These are phyloP conservation scores for Andrena trimmerana DNA, from an alignment of 2,888 invertebrate genomes.

Conservation along the genomic window DNA sequence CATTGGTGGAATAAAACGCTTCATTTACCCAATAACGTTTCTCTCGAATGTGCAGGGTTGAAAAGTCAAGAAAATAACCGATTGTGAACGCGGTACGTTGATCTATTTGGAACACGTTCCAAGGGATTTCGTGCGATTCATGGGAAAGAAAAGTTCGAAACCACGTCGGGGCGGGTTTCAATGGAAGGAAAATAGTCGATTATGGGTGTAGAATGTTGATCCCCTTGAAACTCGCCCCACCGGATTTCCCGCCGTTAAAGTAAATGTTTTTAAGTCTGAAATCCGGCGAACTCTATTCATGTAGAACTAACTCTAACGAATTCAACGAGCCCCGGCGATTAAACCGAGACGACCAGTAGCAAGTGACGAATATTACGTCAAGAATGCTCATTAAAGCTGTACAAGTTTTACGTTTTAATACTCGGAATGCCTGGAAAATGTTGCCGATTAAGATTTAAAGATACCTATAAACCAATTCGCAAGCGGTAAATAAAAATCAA, in stretches of 20 bases:
- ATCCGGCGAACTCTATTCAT: constrained; percentile 18
- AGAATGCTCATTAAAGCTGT: background rate
- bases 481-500: background rate
- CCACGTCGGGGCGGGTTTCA: constrained; percentile 32
- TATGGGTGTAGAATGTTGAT: constrained; percentile 48
- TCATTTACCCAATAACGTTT: background rate
- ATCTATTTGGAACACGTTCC: constrained; percentile 41
- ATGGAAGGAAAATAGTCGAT: constrained; percentile 52
- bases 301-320: constrained; percentile 7
- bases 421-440: background rate
- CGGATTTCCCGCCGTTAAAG: constrained; percentile 52
- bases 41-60: background rate
- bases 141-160: constrained; percentile 40
- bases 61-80: constrained; percentile 41
- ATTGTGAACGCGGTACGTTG: constrained; percentile 32
- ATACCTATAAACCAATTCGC: background rate
- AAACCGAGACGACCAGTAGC: background rate
- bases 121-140: constrained; percentile 41
- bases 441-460: background rate
- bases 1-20: background rate
- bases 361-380: background rate
- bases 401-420: background rate
- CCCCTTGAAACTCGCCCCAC: constrained; percentile 51
- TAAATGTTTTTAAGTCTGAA: constrained; percentile 48
- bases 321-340: background rate